Evolutionary conservation across 2,113 vertebrate genomes (phyloP), one percentile per base, ranked within the genome.

Genomic region (Nothobranchius kuhntae): DNA sequence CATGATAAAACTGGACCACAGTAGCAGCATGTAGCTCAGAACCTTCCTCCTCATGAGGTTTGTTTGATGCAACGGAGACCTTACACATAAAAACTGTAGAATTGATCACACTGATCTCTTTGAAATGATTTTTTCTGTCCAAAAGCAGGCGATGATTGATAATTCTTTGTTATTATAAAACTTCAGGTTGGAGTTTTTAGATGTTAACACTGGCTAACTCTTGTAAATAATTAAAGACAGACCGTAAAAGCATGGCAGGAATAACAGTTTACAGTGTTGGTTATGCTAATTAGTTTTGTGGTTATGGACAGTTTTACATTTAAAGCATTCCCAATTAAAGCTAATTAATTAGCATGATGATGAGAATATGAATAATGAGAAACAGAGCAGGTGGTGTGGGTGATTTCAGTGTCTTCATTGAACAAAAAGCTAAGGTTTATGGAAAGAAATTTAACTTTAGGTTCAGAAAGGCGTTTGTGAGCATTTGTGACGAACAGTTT

Each of bases 11-110:
- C 46, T 57, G 65, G 70, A 81, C 42, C 68, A 82, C 67, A 85
- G 84, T 74, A 86, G 82, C 74, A 5, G 72, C 6, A 77, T 88
- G 88, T 89, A 89, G 84, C 88, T 65, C 44, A 0, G 17, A 66
- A 65, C 53, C 71, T 46, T 57, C 55, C 64, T 51, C 44, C 12
- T 21, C 10, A 24, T 1, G 12, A 73, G 71, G 68, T 48, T 8
- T 50, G 60, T 45, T 53, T 42, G 11, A 66, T 80, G 73, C 61
- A 73, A 55, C 40, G 7, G 61, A 63, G 11, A 75, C n/a, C 42
- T 70, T 46, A 77, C 73, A 80, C 78, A 59, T 53, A 14, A 73
- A 30, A 86, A 76, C 83, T 84, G 81, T 86, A 78, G 76, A 84
- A 9, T 40, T 65, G 10, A 55, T 65, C 12, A 2, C 45, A 17